Evolutionary conservation across 2,113 vertebrate genomes (phyloP), one percentile per base, ranked within the genome.

Genomic region (Emydocephalus ijimae): DNA sequence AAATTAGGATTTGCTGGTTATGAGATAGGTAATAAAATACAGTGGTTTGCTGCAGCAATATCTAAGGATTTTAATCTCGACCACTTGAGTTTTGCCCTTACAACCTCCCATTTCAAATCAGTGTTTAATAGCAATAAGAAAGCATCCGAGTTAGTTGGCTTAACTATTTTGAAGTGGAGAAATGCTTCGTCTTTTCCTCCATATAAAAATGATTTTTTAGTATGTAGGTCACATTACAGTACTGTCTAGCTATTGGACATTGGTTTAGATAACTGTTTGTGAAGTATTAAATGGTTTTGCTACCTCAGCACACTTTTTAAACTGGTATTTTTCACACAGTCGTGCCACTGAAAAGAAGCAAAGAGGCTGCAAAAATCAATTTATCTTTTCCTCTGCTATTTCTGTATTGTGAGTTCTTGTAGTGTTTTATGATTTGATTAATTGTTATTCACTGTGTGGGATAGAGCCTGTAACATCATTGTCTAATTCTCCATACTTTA

Each of bases 251-350:
- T 98, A 98, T 98, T 98, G 99, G 98, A 98, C 98, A 98, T 97
- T 97, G 98, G 98, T 98, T 98, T 98, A 98, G 99, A 98, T 99
- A 98, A 98, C 98, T 99, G 98, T 99, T 99, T 99, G 99, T 98
- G 97, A 98, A 98, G 98, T 98, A 99, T 98, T 98, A 98, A 99
- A 99, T 98, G 98, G 98, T 98, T 99, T 98, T 98, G 99, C 99
- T 99, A 99, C 97, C 98, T 99, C 99, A 99, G 99, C 99, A 99
- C 98, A 98, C 98, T 98, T 98, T 98, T 98, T 97, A 97, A 93
- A 98, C 98, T 98, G 99, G 98, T 98, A 98, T 99, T 99, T 99
- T 98, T 99, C 99, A 98, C 99, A 99, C 99, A 98, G 98, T 98
- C 98, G 98, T 98, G 99, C 98, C 96, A 98, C 98, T 98, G 98